Evolutionary conservation across 2,888 invertebrate genomes (phyloP).

Genomic region (Nesidiocoris tenuis): DNA sequence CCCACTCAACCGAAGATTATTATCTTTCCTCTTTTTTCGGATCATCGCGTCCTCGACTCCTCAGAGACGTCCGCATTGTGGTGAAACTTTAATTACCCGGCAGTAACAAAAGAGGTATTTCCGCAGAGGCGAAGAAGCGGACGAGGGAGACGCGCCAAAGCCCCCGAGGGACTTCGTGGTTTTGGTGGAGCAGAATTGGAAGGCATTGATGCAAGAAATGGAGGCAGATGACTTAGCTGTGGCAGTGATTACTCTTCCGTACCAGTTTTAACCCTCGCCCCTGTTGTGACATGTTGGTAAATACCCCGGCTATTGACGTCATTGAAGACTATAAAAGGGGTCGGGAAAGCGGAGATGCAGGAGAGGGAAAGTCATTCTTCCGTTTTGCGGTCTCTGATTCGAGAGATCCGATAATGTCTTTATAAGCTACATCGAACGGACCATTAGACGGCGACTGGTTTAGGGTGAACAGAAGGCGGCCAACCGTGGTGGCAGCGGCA

Average conservation of each 20-base stretch:
- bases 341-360: constrained; percentile 2
- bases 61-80: constrained; percentile 37
- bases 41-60: constrained; percentile 35
- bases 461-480: neutral
- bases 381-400: constrained; percentile 28
- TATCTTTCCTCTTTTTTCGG: constrained; percentile 32
- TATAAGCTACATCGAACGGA: constrained; percentile 39
- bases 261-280: constrained; percentile 2
- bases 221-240: constrained; percentile 32
- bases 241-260: constrained; percentile 31
- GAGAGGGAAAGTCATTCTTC: constrained; percentile 14
- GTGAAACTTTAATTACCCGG: constrained; percentile 42
- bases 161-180: constrained; percentile 27
- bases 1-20: constrained; percentile 41
- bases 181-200: constrained; percentile 5
- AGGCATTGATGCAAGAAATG: constrained; percentile 41
- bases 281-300: constrained; percentile 43
- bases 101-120: constrained; percentile 18
- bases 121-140: neutral
- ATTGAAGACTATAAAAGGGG: neutral
- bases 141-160: constrained; percentile 4
- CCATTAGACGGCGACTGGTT: constrained; percentile 4
- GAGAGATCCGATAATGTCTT: constrained; percentile 38
- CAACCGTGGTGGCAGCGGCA: neutral
- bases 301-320: constrained; percentile 14